Evolutionary conservation across 1,140 invertebrate species (phyloP), one percentile per base, ranked within the genome.

Genomic region (Meloidogyne floridensis): DNA sequence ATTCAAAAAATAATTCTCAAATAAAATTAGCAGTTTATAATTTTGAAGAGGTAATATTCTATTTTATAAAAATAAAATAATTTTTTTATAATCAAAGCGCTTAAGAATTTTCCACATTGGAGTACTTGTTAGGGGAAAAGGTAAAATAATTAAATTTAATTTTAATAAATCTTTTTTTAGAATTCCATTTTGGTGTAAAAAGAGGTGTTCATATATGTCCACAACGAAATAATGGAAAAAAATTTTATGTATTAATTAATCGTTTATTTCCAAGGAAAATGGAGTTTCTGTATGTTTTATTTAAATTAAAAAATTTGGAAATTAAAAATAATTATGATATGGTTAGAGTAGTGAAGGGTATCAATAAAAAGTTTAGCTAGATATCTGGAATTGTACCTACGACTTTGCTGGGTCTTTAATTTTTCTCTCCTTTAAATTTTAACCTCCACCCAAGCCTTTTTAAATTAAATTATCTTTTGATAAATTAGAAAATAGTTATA

Each of bases 181-280:
- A 74, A 54, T 74, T 74, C n/a, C 72, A 74, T 74, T 74, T 74
- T 74, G 72, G 72, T 7, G 18, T 74, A 15, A 74, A 54, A 47
- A 15, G 20, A n/a, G 13, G 72, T 7, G n/a, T 74, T 54, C 15
- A 74, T 51, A 1, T 74, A 3, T 74, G 72, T 54, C 43, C 43
- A n/a, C 18, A 47, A 54, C n/a, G n/a, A 11, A 74, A 74, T 74
- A 54, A 74, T 54, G 72, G 72, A 47, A 74, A 74, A 7, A 32
- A 51, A 32, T 74, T 74, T 54, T 74, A 0, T 54, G 72, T 74
- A 15, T n/a, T 54, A 47, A 54, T 74, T 74, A 51, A 54, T 47
- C 13, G 8, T 74, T n/a, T 8, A n/a, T 15, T 74, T 47, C 72
- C 72, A n/a, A 32, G 72, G 18, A 32, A 74, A 74, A 74, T 74